These are phyloP conservation scores for Axis porcinus DNA, from an alignment of 2,113 vertebrate species.

Conservation along the genomic window DNA sequence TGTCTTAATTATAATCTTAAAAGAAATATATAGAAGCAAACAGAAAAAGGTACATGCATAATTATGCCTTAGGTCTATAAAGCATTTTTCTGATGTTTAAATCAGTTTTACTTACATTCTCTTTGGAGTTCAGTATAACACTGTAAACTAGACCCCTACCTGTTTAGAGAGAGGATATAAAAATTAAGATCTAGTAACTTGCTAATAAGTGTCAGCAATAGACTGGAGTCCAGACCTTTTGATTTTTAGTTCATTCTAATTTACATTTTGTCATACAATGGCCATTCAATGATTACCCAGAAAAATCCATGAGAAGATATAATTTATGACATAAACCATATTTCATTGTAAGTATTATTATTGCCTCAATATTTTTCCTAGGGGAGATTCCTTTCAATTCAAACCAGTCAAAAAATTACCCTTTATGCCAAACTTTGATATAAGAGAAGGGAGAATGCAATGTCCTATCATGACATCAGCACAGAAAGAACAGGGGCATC, in stretches of 20 bases:
- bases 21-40: background rate
- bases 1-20: slow-evolving; percentile 24
- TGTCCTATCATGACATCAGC: background rate
- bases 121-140: background rate
- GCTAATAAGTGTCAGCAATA: background rate
- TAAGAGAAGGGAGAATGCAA: background rate
- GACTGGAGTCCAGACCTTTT: background rate
- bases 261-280: background rate
- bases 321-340: background rate
- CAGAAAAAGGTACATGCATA: background rate
- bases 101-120: background rate
- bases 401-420: background rate
- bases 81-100: background rate
- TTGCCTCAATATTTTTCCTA: background rate
- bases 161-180: background rate
- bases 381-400: background rate
- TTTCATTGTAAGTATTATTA: background rate
- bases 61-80: background rate
- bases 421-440: background rate
- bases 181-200: background rate
- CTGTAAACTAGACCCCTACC: background rate
- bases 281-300: background rate
- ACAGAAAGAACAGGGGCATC: background rate
- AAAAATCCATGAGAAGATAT: background rate
- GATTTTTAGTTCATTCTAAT: background rate